Percentiles rank a stretch among this genome's conserved stretches.
These are phyloP conservation scores for Xestia rhomboidea DNA, from an alignment of 2,888 invertebrate genomes.

Conservation along the genomic window DNA sequence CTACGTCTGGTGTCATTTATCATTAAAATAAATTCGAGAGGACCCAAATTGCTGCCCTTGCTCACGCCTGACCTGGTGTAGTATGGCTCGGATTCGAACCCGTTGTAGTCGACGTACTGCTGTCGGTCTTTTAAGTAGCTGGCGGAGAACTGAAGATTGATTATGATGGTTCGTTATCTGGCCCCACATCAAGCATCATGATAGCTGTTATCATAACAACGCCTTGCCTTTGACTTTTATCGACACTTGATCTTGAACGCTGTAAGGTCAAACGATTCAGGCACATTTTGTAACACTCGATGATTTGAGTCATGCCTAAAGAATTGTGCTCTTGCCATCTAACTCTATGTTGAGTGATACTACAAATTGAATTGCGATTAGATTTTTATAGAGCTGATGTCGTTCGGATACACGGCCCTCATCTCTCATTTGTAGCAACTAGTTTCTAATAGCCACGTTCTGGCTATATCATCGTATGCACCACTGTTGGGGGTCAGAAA, in stretches of 20 bases:
- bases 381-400: neutral
- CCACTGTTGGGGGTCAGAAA: neutral
- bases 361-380: neutral
- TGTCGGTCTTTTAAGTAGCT: too few species aligned
- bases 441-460: neutral
- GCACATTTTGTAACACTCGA: constrained; percentile 13
- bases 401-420: neutral
- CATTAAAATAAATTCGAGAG: too few species aligned
- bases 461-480: neutral
- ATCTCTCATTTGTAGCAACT: neutral
- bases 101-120: too few species aligned
- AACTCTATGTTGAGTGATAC: neutral
- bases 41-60: too few species aligned
- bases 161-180: constrained; percentile 34
- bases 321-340: neutral
- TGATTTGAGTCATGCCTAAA: neutral
- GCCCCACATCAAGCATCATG: constrained; percentile 29
- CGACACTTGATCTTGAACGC: constrained; percentile 47
- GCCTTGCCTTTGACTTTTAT: constrained; percentile 44
- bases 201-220: constrained; percentile 41
- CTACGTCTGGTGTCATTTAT: too few species aligned
- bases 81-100: too few species aligned
- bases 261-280: constrained; percentile 37
- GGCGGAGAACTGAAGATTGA: too few species aligned
- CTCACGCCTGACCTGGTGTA: too few species aligned